Evolutionary conservation across 2,113 vertebrate genomes (phyloP).

Genomic region (Saimiri boliviensis): DNA sequence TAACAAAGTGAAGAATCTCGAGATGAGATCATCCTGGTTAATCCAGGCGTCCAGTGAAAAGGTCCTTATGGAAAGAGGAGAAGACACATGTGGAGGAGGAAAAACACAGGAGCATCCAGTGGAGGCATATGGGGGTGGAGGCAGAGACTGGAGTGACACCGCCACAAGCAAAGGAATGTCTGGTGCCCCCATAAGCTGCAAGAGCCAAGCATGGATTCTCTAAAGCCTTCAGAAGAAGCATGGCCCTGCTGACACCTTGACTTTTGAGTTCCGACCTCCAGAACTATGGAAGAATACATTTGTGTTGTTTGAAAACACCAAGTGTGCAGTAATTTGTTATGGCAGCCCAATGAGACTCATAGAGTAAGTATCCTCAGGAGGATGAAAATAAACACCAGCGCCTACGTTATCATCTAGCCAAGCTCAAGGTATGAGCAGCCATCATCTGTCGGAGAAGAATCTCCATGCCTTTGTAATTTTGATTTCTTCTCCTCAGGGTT

Average conservation of each 20-base stretch:
- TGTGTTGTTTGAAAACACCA: neutral
- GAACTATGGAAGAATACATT: neutral
- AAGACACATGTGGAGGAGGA: neutral
- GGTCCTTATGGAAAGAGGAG: neutral
- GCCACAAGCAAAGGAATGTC: neutral
- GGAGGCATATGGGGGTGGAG: neutral
- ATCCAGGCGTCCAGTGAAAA: neutral
- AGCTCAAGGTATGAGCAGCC: neutral
- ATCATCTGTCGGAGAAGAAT: conserved; percentile 48
- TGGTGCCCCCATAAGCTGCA: neutral
- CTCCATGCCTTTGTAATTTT: conserved; percentile 58
- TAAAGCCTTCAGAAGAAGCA: neutral
- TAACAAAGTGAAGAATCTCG: neutral
- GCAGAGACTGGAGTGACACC: rapidly evolving
- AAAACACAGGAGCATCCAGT: neutral
- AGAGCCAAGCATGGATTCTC: too few species aligned
- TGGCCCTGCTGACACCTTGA: neutral
- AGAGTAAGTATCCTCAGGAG: neutral
- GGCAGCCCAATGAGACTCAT: neutral
- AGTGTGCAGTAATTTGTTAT: neutral
- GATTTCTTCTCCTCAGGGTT: conserved; percentile 67
- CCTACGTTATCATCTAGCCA: neutral
- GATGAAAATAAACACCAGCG: neutral
- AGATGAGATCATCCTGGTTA: neutral
- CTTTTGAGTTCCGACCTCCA: neutral